phyloP scores from a whole-genome alignment of 2,797 vertebrate species.

The Taeniopygia guttata region DNA sequence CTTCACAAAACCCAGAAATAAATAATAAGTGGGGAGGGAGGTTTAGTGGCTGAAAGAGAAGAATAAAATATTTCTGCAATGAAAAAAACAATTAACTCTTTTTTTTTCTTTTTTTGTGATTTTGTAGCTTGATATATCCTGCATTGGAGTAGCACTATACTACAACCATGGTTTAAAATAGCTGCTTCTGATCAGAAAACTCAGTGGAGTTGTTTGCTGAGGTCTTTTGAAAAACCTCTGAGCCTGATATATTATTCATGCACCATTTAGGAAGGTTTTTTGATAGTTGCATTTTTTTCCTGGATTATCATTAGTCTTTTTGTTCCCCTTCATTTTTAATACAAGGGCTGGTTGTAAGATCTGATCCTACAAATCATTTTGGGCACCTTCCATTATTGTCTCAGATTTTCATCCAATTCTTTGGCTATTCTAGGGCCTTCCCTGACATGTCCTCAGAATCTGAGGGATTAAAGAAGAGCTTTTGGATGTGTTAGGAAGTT shows the following conservation, averaged over 20 bases:
- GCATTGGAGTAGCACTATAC: background rate
- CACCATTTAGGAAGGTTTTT: background rate
- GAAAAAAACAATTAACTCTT: background rate
- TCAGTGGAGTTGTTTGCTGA: background rate
- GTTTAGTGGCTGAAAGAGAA: background rate
- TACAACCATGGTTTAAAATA: background rate
- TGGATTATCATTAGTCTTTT: background rate
- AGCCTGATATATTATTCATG: background rate
- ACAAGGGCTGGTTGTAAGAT: background rate
- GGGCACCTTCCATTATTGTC: background rate
- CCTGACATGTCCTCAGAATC: background rate
- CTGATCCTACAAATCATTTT: background rate
- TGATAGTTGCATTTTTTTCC: background rate
- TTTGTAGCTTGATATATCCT: background rate
- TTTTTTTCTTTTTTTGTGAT: background rate
- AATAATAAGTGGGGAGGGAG: background rate
- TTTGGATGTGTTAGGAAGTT: background rate
- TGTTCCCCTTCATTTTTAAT: background rate
- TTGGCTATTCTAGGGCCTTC: background rate
- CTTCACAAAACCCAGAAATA: background rate
- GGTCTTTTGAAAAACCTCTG: background rate
- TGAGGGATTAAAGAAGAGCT: background rate
- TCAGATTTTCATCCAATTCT: background rate
- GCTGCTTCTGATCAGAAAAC: background rate
- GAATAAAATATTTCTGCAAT: background rate